A percentile compares a stretch with the other conserved stretches of the same genome.
These are phyloP conservation scores for Drosophila villosipedis DNA, from an alignment of 2,888 invertebrate genomes.

Conservation along the genomic window DNA sequence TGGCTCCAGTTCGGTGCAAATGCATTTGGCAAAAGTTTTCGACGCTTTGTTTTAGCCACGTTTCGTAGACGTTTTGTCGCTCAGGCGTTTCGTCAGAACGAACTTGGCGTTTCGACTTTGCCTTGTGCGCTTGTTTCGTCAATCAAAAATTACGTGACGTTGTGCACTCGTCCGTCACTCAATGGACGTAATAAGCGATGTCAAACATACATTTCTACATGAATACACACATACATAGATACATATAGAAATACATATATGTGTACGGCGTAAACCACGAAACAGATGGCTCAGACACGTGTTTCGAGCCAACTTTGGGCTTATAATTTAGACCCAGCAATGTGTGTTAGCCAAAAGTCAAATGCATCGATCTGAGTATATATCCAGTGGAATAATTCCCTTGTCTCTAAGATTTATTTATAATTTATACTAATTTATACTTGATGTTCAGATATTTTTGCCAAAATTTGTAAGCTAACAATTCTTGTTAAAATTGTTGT, in stretches of 20 bases:
- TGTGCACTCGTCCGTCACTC: conserved; percentile 54
- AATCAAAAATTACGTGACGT: conserved; percentile 78
- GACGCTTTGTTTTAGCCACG: conserved; percentile 31
- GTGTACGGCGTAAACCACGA: background rate
- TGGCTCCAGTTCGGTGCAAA: conserved; percentile 36
- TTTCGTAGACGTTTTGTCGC: conserved; percentile 13
- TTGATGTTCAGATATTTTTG: background rate
- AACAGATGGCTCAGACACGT: conserved; percentile 21
- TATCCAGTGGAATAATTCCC: background rate
- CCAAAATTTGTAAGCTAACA: background rate
- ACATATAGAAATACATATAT: background rate
- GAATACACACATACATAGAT: background rate
- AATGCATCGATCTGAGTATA: background rate
- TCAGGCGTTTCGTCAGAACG: conserved; percentile 64
- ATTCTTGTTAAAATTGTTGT: background rate
- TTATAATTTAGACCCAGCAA: background rate
- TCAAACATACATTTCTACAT: background rate
- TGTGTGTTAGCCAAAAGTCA: background rate
- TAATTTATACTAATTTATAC: background rate
- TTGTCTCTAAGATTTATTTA: background rate
- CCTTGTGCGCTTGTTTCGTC: conserved; percentile 69
- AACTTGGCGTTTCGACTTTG: conserved; percentile 51
- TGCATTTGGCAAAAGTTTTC: conserved; percentile 49
- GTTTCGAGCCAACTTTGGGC: background rate
- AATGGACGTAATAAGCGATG: conserved; percentile 48